These are phyloP conservation scores for Orcinus orca DNA, from an alignment of 2,113 vertebrate genomes.

Conservation along the genomic window DNA sequence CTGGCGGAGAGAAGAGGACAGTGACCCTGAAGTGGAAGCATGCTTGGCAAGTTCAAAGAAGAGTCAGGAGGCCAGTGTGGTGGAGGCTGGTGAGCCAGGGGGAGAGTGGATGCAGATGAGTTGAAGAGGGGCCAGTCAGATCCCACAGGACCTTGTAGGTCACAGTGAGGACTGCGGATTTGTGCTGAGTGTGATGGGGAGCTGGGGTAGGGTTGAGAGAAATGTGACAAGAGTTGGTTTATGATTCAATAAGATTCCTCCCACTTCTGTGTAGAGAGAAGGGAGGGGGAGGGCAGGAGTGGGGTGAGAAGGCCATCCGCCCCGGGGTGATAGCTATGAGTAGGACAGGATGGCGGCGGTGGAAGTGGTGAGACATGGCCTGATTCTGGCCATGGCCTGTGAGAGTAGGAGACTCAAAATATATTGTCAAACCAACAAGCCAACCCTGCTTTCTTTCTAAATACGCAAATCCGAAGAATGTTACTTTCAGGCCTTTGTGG, in stretches of 20 bases:
- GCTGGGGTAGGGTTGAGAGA: not conserved
- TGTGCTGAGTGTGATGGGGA: not conserved
- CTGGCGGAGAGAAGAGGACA: not conserved
- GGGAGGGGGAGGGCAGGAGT: not conserved
- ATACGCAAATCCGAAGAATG: not conserved
- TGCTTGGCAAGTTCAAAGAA: not conserved
- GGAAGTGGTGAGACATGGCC: not conserved
- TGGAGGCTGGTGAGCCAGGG: not conserved
- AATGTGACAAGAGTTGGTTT: not conserved
- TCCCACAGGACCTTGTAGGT: fast-evolving
- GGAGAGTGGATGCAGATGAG: not conserved
- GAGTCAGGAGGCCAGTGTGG: not conserved
- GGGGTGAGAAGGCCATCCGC: not conserved
- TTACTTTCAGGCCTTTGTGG: not conserved
- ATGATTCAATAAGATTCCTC: not conserved
- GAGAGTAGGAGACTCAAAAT: not conserved
- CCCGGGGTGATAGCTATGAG: too few species aligned
- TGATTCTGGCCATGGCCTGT: not conserved
- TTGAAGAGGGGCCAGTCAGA: not conserved
- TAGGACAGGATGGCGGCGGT: not conserved
- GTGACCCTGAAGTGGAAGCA: not conserved
- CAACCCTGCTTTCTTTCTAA: not conserved
- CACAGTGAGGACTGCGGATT: not conserved
- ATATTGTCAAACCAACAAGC: too few species aligned
- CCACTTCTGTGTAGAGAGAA: not conserved